Evolutionary conservation across 2,888 invertebrate species (phyloP).

Genomic region (Apamea crenata): DNA sequence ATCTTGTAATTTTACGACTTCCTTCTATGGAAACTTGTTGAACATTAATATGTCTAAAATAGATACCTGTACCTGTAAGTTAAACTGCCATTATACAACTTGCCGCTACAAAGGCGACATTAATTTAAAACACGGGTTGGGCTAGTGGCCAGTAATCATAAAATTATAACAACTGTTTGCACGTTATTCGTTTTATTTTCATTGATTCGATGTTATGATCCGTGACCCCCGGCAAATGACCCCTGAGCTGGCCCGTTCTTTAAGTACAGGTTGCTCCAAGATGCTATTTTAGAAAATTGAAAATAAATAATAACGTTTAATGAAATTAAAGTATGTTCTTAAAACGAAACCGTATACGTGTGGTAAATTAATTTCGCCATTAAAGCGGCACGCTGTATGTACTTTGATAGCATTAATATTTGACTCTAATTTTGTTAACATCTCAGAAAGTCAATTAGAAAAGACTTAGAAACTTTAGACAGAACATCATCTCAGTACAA

Average conservation of each 20-base stretch:
- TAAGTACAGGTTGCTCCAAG: too few relatives aligned
- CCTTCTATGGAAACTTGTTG: background rate
- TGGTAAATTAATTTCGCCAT: background rate
- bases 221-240: too few relatives aligned
- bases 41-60: background rate
- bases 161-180: background rate
- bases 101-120: background rate
- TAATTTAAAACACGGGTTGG: background rate
- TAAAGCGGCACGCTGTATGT: too few relatives aligned
- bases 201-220: background rate
- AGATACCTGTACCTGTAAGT: background rate
- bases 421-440: slow-evolving; percentile 10
- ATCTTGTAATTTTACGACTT: background rate
- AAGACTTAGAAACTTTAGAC: slow-evolving; percentile 56
- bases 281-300: background rate
- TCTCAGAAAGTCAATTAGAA: slow-evolving; percentile 53
- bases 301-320: background rate
- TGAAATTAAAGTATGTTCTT: background rate
- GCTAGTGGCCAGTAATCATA: background rate
- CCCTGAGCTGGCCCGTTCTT: too few relatives aligned
- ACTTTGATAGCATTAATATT: background rate
- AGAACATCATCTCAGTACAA: slow-evolving; percentile 51
- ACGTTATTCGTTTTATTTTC: background rate
- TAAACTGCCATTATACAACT: background rate
- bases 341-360: background rate